Conservation (phyloP, 2,113 vertebrate genomes). For the Artemisiospiza belli region DNA sequence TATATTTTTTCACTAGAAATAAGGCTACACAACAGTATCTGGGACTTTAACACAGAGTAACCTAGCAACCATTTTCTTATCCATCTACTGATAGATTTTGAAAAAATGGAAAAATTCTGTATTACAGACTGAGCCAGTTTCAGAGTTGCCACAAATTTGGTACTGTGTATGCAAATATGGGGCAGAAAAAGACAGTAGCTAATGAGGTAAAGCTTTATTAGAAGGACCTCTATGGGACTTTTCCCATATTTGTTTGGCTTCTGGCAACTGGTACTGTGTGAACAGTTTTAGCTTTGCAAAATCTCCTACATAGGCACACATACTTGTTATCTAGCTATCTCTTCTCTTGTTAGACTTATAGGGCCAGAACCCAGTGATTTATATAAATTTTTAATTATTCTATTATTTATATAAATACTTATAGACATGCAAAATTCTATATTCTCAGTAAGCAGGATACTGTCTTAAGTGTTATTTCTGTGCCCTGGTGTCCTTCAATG, state of each 20-base stretch:
- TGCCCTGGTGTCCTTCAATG: background rate
- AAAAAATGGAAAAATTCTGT: background rate
- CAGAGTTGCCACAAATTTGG: background rate
- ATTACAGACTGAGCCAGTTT: background rate
- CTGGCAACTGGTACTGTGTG: background rate
- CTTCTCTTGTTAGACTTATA: background rate
- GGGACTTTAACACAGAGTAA: background rate
- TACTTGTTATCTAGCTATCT: background rate
- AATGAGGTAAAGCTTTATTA: background rate
- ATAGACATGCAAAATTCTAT: background rate
- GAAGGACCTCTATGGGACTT: background rate
- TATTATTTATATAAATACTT: background rate
- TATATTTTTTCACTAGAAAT: background rate
- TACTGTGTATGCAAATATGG: background rate
- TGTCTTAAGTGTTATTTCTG: background rate
- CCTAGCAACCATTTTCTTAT: background rate
- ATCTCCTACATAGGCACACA: background rate
- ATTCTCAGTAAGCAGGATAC: background rate
- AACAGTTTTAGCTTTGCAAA: background rate
- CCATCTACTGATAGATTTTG: background rate
- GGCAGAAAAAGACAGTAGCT: background rate
- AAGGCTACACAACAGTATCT: fast-evolving
- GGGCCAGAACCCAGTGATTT: background rate
- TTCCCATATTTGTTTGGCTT: background rate
- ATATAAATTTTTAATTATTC: background rate